These are phyloP conservation scores for Latrodectus geometricus DNA, from an alignment of 1,140 invertebrate genomes.

Conservation along the genomic window DNA sequence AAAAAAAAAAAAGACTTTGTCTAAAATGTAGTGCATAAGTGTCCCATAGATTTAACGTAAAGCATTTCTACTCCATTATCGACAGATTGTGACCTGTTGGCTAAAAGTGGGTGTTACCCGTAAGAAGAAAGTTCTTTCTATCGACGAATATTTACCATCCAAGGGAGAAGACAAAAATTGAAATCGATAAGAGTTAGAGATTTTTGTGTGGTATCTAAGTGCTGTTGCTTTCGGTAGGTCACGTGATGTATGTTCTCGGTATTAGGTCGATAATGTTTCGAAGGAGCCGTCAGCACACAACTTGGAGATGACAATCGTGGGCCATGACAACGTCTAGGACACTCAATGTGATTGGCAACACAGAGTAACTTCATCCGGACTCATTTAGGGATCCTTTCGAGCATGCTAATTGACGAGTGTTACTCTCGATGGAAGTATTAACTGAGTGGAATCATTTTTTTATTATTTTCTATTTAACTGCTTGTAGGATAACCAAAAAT, in stretches of 20 bases:
- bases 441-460: too few species aligned
- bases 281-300: slow-evolving; percentile 32
- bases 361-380: not conserved
- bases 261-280: slow-evolving; percentile 52
- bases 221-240: slow-evolving; percentile 48
- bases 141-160: slow-evolving; percentile 25
- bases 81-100: not conserved
- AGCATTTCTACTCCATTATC: not conserved
- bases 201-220: slow-evolving; percentile 58
- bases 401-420: too few species aligned
- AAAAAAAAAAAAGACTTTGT: too few species aligned
- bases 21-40: too few species aligned
- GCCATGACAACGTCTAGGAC: slow-evolving; percentile 16
- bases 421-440: too few species aligned
- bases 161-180: not conserved
- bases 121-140: not conserved
- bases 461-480: too few species aligned
- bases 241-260: slow-evolving; percentile 36
- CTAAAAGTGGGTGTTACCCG: not conserved
- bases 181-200: slow-evolving; percentile 54
- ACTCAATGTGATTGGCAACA: not conserved
- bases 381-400: too few species aligned
- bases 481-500: too few species aligned
- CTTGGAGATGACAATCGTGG: slow-evolving; percentile 1
- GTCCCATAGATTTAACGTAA: too few species aligned